These are phyloP conservation scores for Oryzias javanicus DNA, from an alignment of 2,113 vertebrate species.

Conservation along the genomic window DNA sequence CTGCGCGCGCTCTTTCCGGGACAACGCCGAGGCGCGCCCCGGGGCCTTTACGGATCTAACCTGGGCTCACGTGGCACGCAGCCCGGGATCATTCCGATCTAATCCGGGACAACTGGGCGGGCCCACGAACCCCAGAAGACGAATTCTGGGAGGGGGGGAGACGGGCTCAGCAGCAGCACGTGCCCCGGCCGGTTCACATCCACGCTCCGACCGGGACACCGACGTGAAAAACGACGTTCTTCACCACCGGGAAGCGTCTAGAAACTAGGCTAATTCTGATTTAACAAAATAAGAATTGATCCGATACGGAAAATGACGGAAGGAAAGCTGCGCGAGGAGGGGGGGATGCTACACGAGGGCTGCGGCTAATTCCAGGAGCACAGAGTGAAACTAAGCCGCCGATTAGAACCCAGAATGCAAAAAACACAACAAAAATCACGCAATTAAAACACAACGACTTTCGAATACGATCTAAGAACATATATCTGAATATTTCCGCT, in stretches of 20 bases:
- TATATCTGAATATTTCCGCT: neutral
- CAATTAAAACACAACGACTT: neutral
- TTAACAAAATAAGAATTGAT: accelerated
- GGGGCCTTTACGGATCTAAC: constrained; percentile 8
- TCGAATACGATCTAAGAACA: neutral
- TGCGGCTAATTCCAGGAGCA: constrained; percentile 14
- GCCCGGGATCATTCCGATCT: neutral
- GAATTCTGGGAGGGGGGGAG: neutral
- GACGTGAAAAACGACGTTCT: too few relatives aligned
- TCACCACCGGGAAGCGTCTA: neutral
- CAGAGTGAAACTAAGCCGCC: neutral
- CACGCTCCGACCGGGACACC: too few relatives aligned
- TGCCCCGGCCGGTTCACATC: constrained; percentile 20
- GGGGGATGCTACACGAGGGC: constrained; percentile 19
- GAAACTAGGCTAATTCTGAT: accelerated
- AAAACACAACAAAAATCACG: too few relatives aligned
- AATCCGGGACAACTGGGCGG: constrained; percentile 21
- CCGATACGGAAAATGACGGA: neutral
- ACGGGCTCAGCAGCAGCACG: constrained; percentile 32
- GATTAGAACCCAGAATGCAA: too few relatives aligned
- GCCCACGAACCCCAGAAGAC: constrained; percentile 7
- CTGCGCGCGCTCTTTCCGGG: neutral
- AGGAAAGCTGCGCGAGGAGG: constrained; percentile 25
- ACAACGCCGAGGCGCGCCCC: neutral
- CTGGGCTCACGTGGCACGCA: neutral